phyloP scores from a whole-genome alignment of 1,140 invertebrate species.

The Rhysida immarginata region DNA sequence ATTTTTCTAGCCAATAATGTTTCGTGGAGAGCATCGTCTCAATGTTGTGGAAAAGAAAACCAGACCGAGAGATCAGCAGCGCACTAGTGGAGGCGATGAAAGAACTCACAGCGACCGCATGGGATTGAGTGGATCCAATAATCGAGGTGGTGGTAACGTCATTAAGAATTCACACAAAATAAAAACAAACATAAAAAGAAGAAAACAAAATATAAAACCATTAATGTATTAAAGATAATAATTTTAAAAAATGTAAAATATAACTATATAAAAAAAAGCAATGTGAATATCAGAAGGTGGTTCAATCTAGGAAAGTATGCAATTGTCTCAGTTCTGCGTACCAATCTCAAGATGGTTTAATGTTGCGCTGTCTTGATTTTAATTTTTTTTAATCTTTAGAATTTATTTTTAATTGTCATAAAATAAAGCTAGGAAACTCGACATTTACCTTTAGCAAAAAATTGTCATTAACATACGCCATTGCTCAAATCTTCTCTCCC shows the following conservation, averaged over 20 bases:
- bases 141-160: conserved; percentile 19
- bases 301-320: not conserved
- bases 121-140: conserved; percentile 18
- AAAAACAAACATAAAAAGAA: too few relatives aligned
- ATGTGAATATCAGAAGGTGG: conserved; percentile 3
- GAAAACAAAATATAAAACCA: conserved; percentile 6
- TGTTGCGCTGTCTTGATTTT: too few relatives aligned
- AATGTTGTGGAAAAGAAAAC: conserved; percentile 84
- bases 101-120: conserved; percentile 12
- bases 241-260: too few relatives aligned
- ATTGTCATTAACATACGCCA: too few relatives aligned
- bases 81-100: conserved; percentile 29
- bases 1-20: conserved; percentile 58
- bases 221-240: conserved; percentile 12
- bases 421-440: too few relatives aligned
- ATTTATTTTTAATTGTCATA: too few relatives aligned
- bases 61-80: conserved; percentile 37
- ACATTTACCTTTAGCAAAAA: too few relatives aligned
- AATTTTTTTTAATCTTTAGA: too few relatives aligned
- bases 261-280: too few relatives aligned
- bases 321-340: not conserved
- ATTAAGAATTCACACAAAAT: conserved; percentile 15
- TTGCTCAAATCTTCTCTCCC: too few relatives aligned
- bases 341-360: too few relatives aligned
- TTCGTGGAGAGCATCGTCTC: conserved; percentile 53